phyloP scores from a whole-genome alignment of 2,888 invertebrate species.

The Orchesellides sinensis region DNA sequence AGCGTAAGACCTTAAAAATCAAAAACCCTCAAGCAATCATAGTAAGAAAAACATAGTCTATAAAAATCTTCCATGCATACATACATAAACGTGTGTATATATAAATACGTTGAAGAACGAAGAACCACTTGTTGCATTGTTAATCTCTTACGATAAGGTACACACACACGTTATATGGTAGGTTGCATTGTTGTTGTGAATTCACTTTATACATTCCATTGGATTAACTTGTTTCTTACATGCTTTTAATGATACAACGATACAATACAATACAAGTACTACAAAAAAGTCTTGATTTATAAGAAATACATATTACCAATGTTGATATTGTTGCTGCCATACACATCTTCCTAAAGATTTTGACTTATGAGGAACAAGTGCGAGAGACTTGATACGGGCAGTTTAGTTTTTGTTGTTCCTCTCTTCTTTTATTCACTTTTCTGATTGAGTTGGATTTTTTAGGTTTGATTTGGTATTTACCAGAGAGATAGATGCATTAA shows the following conservation, averaged over 20 bases:
- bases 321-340: neutral
- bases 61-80: neutral
- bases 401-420: neutral
- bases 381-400: too few relatives aligned
- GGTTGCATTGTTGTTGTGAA: neutral
- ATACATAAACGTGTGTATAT: neutral
- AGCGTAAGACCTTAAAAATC: neutral
- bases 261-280: too few relatives aligned
- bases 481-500: neutral
- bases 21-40: neutral
- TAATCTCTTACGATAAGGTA: too few relatives aligned
- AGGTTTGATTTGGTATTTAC: slow-evolving; percentile 22
- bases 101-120: too few relatives aligned
- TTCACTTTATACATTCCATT: neutral
- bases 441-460: neutral
- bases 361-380: too few relatives aligned
- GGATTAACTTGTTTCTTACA: too few relatives aligned
- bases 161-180: too few relatives aligned
- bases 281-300: neutral
- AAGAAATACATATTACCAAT: neutral
- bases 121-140: slow-evolving; percentile 42
- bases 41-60: neutral
- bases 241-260: too few relatives aligned
- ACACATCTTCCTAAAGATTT: neutral
- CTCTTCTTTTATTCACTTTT: neutral